Base-by-base conservation (phyloP, 2,888 invertebrate species). In the Luffia ferchaultella region DNA sequence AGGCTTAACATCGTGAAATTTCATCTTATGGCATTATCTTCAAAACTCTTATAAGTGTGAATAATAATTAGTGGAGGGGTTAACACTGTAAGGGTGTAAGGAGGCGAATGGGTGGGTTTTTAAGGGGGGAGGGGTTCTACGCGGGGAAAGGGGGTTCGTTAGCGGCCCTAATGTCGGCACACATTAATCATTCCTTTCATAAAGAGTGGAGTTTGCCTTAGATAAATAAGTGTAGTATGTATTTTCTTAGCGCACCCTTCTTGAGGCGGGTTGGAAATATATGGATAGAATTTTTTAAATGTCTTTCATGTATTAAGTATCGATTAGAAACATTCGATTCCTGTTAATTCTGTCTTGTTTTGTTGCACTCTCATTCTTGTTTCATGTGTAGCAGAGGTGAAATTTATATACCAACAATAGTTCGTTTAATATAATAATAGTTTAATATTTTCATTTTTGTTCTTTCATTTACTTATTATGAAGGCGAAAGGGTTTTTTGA, bases 131-230 rank as follows among this genome's bases (percentile, higher is more conserved):
- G 17, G 18, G 15, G 18, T 45, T 50, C 52, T 49, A 16, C 50
- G 17, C 44, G 42, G 18, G 41, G 52, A 46, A 17, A 49, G 53
- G 68, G 64, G 62, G 69, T 77, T 78, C 76, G 76, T 80, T 80
- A 77, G 74, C 65, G 63, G 71, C 76, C 82, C 75, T 80, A 82
- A 80, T 79, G 80, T 78, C 70, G 72, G 75, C 74, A 78, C 74
- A 79, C 83, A 82, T 83, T 83, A 83, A 83, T 83, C 83, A 83
- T 82, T 78, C 80, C 83, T 82, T 83, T 83, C 83, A 82, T 80
- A 82, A 83, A 82, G 82, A 82, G 79, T 78, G 77, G 79, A 76
- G 75, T 66, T 62, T 50, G 43, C 68, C 68, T 71, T 77, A 82
- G 83, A 83, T 83, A 83, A 83, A 83, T 83, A 83, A 83, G 77